Evolutionary conservation across 2,113 vertebrate species (phyloP).

Genomic region (Chloebia gouldiae): DNA sequence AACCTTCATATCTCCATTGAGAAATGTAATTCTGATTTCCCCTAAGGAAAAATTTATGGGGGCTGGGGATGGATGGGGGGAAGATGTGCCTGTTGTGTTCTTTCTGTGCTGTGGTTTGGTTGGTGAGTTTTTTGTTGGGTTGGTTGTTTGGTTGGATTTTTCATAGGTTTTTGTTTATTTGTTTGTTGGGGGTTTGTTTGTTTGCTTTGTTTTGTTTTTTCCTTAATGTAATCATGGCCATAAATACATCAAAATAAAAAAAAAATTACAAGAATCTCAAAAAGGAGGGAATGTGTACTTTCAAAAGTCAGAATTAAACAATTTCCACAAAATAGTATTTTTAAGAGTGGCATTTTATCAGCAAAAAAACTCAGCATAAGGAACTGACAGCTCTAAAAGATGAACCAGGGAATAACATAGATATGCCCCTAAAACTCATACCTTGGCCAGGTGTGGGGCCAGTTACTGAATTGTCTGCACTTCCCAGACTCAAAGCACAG

Average conservation of each 20-base stretch:
- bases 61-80: rapidly evolving
- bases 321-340: background rate
- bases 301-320: background rate
- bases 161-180: background rate
- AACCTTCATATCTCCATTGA: background rate
- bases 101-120: background rate
- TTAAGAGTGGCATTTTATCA: background rate
- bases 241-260: background rate
- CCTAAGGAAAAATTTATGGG: background rate
- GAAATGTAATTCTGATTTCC: background rate
- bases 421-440: background rate
- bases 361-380: background rate
- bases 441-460: background rate
- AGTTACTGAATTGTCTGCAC: background rate
- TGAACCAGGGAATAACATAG: background rate
- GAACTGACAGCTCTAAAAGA: background rate
- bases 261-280: background rate
- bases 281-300: background rate
- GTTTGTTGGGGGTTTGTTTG: no score
- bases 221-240: background rate
- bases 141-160: background rate
- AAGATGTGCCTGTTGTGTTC: background rate
- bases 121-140: background rate
- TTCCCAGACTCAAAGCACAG: background rate
- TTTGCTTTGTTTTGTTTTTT: background rate